Conservation (phyloP, 2,888 invertebrate genomes). For the Theretra japonica region DNA sequence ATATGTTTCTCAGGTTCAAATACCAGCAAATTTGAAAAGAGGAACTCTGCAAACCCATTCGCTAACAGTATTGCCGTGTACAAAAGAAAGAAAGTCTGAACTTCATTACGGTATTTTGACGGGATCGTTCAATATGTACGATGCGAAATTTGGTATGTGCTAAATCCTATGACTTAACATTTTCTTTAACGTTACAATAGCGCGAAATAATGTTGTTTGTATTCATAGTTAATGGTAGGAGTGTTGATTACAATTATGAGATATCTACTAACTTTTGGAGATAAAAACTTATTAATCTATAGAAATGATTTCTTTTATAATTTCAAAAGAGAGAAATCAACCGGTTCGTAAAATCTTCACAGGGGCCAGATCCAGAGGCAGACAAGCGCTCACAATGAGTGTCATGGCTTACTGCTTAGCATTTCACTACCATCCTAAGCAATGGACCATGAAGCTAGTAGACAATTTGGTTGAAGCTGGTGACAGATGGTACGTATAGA, state of each 20-base stretch:
- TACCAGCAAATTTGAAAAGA: slow-evolving; percentile 65
- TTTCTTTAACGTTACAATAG: too few species aligned
- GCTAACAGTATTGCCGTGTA: slow-evolving; percentile 72
- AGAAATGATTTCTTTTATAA: background rate
- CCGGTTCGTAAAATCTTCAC: slow-evolving; percentile 21
- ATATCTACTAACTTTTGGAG: background rate
- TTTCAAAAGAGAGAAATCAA: background rate
- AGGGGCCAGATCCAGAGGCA: slow-evolving; percentile 71
- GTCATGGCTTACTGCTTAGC: slow-evolving; percentile 85
- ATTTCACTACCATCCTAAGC: slow-evolving; percentile 84
- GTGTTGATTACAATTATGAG: background rate
- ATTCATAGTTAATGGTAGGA: too few species aligned
- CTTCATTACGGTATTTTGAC: slow-evolving; percentile 75
- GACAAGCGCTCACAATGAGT: slow-evolving; percentile 84
- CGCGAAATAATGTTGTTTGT: too few species aligned
- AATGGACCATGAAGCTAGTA: slow-evolving; percentile 86
- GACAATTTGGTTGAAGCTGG: slow-evolving; percentile 85
- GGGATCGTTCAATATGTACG: slow-evolving; percentile 76
- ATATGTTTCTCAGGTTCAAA: slow-evolving; percentile 58
- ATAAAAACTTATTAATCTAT: background rate
- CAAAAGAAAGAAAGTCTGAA: slow-evolving; percentile 64
- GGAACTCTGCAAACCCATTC: slow-evolving; percentile 74
- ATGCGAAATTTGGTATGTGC: slow-evolving; percentile 67
- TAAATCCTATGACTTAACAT: background rate
- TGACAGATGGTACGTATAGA: slow-evolving; percentile 70